Evolutionary conservation across 2,888 invertebrate species (phyloP).

Genomic region (Tholera decimalis): DNA sequence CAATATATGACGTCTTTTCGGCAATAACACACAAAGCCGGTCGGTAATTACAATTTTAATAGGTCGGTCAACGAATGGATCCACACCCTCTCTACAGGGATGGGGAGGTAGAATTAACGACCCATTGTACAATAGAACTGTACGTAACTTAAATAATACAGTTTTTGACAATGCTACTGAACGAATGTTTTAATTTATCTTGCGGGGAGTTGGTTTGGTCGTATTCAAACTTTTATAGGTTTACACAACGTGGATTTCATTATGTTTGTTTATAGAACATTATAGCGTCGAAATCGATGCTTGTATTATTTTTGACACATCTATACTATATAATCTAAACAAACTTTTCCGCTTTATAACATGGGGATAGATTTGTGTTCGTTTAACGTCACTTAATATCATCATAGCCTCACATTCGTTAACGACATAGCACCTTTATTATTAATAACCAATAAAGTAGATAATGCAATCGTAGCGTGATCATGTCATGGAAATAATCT

Average conservation of each 20-base stretch:
- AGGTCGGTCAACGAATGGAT: conserved; percentile 82
- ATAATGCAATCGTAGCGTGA: conserved; percentile 55
- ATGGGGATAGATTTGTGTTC: no score
- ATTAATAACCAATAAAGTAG: conserved; percentile 47
- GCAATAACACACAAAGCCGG: conserved; percentile 84
- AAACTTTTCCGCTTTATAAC: no score
- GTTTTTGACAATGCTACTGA: conserved; percentile 79
- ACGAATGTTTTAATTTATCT: conserved; percentile 61
- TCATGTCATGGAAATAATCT: conserved; percentile 68
- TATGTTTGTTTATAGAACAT: no score
- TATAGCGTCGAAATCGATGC: no score
- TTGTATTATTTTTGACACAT: no score
- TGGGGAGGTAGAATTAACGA: conserved; percentile 67
- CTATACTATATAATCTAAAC: no score
- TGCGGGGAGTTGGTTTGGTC: conserved; percentile 12
- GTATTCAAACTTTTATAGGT: conserved; percentile 2
- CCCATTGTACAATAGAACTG: conserved; percentile 78
- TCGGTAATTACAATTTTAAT: conserved; percentile 89
- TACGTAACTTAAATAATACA: conserved; percentile 82
- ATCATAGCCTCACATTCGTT: background rate
- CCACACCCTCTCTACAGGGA: conserved; percentile 44
- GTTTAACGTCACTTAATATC: background rate
- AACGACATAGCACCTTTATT: background rate
- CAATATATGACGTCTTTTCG: conserved; percentile 81
- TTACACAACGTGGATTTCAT: background rate